Evolutionary conservation across 2,797 vertebrate genomes (phyloP), one percentile per base, ranked within the genome.

Genomic region (Potorous gilbertii): DNA sequence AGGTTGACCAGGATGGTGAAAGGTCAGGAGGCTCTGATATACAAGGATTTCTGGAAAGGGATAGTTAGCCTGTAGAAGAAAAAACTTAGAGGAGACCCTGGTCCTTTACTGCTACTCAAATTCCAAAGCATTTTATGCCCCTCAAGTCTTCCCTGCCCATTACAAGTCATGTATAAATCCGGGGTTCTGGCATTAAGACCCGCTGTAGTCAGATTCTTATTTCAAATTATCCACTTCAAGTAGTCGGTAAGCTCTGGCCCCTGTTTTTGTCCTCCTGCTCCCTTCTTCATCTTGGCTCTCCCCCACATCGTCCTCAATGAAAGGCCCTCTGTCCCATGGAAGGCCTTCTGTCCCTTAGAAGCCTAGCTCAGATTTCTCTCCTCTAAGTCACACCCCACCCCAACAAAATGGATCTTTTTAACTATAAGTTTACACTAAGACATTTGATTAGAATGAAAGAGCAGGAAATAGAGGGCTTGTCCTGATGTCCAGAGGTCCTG

Each of bases 401-500:
- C 34, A 66, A 66, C 1, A 18, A 66, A n/a, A n/a, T n/a, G 5
- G 14, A 18, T 74, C 18, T 40, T 21, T 0, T 8, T 18, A 18
- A 18, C 52, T 52, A 52, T 40, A 40, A 40, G 66, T 40, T 74
- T 21, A 40, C n/a, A 74, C n/a, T 74, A 21, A 74, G 40, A 24
- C n/a, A 74, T 40, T 3, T 24, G 6, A 40, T 74, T 21, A 40
- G 66, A 12, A 40, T 8, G 0, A 74, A 18, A 46, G n/a, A 81
- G 40, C 18, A 27, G 40, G 21, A 24, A 46, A 46, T 8, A 10
- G 21, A 81, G n/a, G 10, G 74, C 2, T 0, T 0, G 2, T 0
- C 2, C 74, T 81, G 74, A 27, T 10, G 24, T 11, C 40, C 40
- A 46, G 74, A 27, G 40, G 21, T n/a, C 62, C 1, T n/a, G 5